Evolutionary conservation across 2,888 invertebrate genomes (phyloP).

Genomic region (Sceliomorpha sp.): DNA sequence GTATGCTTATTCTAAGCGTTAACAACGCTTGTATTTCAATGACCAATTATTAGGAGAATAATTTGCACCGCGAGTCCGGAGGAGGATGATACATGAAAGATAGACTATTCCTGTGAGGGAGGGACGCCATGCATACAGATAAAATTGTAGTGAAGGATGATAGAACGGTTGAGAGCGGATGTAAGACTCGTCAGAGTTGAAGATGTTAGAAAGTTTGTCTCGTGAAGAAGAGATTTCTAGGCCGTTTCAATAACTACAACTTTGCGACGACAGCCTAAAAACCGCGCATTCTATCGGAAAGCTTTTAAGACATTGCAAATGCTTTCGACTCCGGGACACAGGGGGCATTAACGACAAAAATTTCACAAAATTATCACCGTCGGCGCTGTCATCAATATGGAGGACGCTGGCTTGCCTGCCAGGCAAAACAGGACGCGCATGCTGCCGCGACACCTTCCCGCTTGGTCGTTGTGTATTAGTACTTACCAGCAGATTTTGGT

Average conservation of each 20-base stretch:
- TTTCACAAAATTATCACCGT: conserved; percentile 86
- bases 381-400: conserved; percentile 86
- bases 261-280: conserved; percentile 61
- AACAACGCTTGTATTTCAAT: no score
- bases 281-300: conserved; percentile 78
- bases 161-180: no score
- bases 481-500: conserved; percentile 56
- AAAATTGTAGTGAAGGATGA: no score
- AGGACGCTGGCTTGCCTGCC: conserved; percentile 68
- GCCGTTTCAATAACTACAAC: conserved; percentile 53
- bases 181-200: no score
- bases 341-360: conserved; percentile 86
- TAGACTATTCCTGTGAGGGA: no score
- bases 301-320: conserved; percentile 75
- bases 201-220: no score
- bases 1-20: no score
- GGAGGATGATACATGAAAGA: no score
- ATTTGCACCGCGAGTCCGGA: no score
- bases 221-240: conserved; percentile 19
- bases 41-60: no score
- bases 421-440: conserved; percentile 61
- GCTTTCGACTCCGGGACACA: conserved; percentile 82
- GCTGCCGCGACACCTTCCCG: conserved; percentile 55
- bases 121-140: no score
- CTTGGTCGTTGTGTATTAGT: conserved; percentile 21